Base-by-base conservation (phyloP, 53 echinoderm and acorn worm species). In the Patiria pectinifera region DNA sequence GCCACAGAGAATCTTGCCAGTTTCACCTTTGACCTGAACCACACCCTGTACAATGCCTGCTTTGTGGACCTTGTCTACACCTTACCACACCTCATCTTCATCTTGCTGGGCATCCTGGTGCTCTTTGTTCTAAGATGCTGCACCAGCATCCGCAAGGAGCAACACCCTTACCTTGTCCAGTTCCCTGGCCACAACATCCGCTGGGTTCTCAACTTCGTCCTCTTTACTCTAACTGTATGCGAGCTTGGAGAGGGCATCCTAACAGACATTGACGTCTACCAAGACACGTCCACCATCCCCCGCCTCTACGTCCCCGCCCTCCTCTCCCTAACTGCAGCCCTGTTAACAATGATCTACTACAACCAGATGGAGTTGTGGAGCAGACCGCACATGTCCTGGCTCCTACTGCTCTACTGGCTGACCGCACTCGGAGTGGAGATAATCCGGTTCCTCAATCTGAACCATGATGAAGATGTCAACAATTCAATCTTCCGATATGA, bases 11-110 rank as follows among this genome's bases (percentile, higher is more conserved):
- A 82, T 6, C 76, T 94, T 59, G 77, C 22, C 80, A 49, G 79
- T 22, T 96, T 96, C 13, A 59, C 82, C 1, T 96, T 86, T 86
- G 88, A 76, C 82, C 86, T 88, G 48, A 91, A 90, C 6, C 89
- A 94, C 86, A 85, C 94, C 35, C 69, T 94, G 69, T 86, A 93
- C 66, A 96, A 97, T 94, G 83, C 88, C 92, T 97, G 97, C 69
- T 94, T 93, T 58, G 87, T 86, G 24, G 94, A 96, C 71, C 93
- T 96, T 48, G 44, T 96, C 66, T 87, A 92, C 86, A 86, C 95
- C 48, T 62, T 94, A 6, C 93, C 96, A n/a, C 97, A 97, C 59
- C 46, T 91, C 9, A 70, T 92, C 21, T 96, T 97, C 91, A 60
- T 94, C 70, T 71, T 93, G 48, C 49, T 96, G 45, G 92, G 94